Conservation (phyloP, 1,140 invertebrate species). For the Rhopalosiphum maidis region DNA sequence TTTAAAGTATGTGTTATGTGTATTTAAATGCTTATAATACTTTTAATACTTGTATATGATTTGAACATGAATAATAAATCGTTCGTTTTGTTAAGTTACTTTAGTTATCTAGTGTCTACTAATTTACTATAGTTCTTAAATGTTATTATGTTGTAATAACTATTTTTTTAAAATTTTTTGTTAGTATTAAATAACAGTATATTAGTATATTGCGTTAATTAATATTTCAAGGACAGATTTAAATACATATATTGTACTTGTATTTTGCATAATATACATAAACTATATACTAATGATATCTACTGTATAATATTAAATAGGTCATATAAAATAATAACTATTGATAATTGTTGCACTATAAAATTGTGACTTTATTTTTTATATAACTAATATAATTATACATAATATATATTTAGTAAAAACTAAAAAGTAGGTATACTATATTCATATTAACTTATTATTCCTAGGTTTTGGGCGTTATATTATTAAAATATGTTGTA, state of each 20-base stretch:
- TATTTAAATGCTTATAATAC: too few species aligned
- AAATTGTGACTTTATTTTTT: not conserved
- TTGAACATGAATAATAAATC: too few species aligned
- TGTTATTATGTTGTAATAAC: too few species aligned
- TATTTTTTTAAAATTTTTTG: not conserved
- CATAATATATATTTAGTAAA: not conserved
- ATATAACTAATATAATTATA: not conserved
- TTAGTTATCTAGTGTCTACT: too few species aligned
- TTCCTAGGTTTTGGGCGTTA: not conserved
- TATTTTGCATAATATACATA: not conserved
- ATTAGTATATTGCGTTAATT: not conserved
- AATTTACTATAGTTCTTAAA: too few species aligned
- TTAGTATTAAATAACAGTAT: not conserved
- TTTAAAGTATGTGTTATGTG: too few species aligned
- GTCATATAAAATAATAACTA: slow-evolving; percentile 12
- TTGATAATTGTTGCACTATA: not conserved
- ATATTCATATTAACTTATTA: not conserved
- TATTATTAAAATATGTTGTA: slow-evolving; percentile 23
- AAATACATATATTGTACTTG: not conserved
- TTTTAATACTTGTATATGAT: too few species aligned
- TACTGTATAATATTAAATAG: slow-evolving; percentile 41
- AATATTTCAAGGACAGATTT: not conserved
- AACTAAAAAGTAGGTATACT: not conserved
- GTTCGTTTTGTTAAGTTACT: too few species aligned
- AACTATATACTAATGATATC: slow-evolving; percentile 18